A percentile compares a stretch with the other conserved stretches of the same genome.
Conservation (phyloP, 2,888 invertebrate species). For the Lamellibrachia satsuma region DNA sequence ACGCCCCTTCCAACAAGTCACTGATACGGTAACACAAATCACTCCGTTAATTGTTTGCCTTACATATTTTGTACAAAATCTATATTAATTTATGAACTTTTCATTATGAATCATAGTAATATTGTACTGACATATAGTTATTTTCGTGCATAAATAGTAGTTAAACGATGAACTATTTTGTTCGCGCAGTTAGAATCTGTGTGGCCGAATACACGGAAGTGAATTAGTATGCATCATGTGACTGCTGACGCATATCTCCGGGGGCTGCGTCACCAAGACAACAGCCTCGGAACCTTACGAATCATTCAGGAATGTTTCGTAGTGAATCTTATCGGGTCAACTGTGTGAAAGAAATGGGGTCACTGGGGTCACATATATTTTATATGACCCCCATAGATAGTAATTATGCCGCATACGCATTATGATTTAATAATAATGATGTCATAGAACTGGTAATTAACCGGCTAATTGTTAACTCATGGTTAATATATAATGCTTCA, state of each 20-base stretch:
- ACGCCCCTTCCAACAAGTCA: not conserved
- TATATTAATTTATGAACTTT: not conserved
- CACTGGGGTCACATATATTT: conserved; percentile 1
- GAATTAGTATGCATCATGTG: conserved; percentile 17
- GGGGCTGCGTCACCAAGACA: conserved; percentile 17
- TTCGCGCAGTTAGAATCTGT: conserved; percentile 12
- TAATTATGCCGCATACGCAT: not conserved
- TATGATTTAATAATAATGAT: not conserved
- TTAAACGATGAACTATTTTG: not conserved
- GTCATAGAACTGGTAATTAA: not conserved
- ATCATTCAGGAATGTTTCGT: conserved; percentile 17
- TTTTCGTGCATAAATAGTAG: not conserved
- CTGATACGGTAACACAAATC: not conserved
- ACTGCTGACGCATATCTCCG: conserved; percentile 17
- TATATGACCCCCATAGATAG: not conserved
- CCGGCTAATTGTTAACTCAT: not conserved
- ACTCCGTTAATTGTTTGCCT: not conserved
- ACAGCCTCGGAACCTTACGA: conserved; percentile 13
- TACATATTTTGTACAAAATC: not conserved
- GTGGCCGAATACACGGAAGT: conserved; percentile 1
- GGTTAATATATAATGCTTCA: not conserved
- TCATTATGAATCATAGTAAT: not conserved
- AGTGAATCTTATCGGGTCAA: conserved; percentile 13
- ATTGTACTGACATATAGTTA: not conserved
- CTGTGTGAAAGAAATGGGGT: not conserved